A percentile compares a stretch with the other conserved stretches of the same genome.
Conservation (phyloP, 2,888 invertebrate species). For the Crocallis elinguaria region DNA sequence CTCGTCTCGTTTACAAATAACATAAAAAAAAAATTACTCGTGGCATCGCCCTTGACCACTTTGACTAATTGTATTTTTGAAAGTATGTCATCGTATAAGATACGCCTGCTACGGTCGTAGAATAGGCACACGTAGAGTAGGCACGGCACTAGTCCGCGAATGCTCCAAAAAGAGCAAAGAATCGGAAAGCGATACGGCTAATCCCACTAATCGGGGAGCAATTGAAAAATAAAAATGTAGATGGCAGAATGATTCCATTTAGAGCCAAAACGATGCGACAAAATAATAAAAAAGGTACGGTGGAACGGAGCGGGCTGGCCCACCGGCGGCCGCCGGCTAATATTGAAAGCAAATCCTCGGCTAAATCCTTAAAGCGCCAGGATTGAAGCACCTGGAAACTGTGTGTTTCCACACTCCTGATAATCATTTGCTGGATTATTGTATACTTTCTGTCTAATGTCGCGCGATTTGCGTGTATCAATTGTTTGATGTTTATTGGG, state of each 20-base stretch:
- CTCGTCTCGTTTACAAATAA: too few relatives aligned
- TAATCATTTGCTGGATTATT: conserved; percentile 82
- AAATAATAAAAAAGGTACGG: conserved; percentile 83
- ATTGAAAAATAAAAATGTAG: conserved; percentile 86
- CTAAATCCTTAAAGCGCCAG: conserved; percentile 84
- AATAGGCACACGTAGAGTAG: too few relatives aligned
- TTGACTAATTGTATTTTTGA: too few relatives aligned
- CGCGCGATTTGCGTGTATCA: conserved; percentile 68
- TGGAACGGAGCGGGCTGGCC: conserved; percentile 73
- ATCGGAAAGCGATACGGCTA: conserved; percentile 83
- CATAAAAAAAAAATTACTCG: too few relatives aligned
- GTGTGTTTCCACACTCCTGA: conserved; percentile 71
- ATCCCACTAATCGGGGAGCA: conserved; percentile 84
- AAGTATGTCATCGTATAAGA: too few relatives aligned
- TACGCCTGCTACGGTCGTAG: too few relatives aligned
- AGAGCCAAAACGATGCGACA: conserved; percentile 84
- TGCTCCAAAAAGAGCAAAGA: conserved; percentile 79
- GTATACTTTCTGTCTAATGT: conserved; percentile 79
- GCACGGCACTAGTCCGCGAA: conserved; percentile 67
- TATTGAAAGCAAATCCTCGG: conserved; percentile 85
- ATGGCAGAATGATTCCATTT: conserved; percentile 84
- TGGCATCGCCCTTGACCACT: too few relatives aligned
- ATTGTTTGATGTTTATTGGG: conserved; percentile 62
- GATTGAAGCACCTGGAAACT: conserved; percentile 83
- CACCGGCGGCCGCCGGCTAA: conserved; percentile 77